Evolutionary conservation across 2,113 vertebrate species (phyloP), one percentile per base, ranked within the genome.

Genomic region (Monarcha castaneiventris): DNA sequence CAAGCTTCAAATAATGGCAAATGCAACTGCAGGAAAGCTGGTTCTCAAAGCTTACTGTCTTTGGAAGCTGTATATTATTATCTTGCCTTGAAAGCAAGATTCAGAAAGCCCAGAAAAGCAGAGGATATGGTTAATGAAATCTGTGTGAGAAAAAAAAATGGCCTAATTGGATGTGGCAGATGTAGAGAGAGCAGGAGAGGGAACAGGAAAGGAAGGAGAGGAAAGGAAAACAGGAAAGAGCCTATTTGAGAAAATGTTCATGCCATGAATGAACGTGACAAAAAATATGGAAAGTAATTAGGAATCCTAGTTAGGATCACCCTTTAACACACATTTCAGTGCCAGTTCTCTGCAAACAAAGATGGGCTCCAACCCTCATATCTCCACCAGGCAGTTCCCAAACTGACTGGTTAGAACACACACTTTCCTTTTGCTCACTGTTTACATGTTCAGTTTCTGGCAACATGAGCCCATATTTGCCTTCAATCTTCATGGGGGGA

Each of bases 251-350:
- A 84, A 74, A 84, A 71, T 7, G 7, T 27, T 72, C 4, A 5
- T 63, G 51, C 51, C 67, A 74, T 26, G 51, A 88, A 69, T 23
- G 63, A 76, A 78, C 1, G 1, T 27, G 19, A 69, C 19, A 29
- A 87, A 76, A 78, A 82, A 41, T 23, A 49, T 3, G 23, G 33
- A 33, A 61, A 83, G 41, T 39, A 66, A 62, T 29, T 5, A 37
- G n/a, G 37, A 56, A 26, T 32, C 19, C 43, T 33, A 8, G 13
- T 76, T 33, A 69, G 39, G 49, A 76, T 43, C 58, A 43, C 22
- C 71, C 74, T 48, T 29, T 9, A 73, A 23, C 14, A 2, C 0
- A 30, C 0, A 0, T 41, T 29, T 52, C 54, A n/a, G 67, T 9
- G 19, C n/a, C 2, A 1, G 41, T 29, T 52, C 48, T 43, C 66